A percentile compares a stretch with the other conserved stretches of the same genome.
phyloP scores from a whole-genome alignment of 1,140 invertebrate species.

The Asobara japonica region DNA sequence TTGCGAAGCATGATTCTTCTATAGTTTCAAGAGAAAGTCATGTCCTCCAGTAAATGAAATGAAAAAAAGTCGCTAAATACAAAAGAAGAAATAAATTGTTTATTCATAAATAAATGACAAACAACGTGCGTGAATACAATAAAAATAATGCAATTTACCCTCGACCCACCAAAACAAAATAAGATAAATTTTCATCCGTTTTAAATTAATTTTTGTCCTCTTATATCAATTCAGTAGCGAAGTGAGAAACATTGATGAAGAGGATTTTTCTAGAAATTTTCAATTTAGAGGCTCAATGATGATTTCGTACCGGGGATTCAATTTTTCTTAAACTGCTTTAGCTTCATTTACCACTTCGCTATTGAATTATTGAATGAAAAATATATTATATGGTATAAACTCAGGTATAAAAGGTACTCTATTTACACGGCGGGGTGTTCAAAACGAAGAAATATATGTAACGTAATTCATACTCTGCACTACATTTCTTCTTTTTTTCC shows the following conservation, averaged over 20 bases:
- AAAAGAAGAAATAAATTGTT: slow-evolving; percentile 41
- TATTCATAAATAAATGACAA: slow-evolving; percentile 49
- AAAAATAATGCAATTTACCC: slow-evolving; percentile 39
- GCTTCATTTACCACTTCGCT: no score
- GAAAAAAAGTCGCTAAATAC: neutral
- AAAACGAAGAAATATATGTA: slow-evolving; percentile 14
- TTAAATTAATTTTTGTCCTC: neutral
- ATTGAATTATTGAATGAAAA: slow-evolving; percentile 34
- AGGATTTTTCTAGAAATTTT: no score
- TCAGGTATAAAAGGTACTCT: slow-evolving; percentile 44
- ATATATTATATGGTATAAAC: slow-evolving; percentile 42
- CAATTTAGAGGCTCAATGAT: no score
- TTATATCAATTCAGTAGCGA: no score
- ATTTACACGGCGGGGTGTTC: slow-evolving; percentile 36
- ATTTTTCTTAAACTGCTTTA: no score
- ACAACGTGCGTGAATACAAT: slow-evolving; percentile 43
- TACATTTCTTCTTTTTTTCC: neutral
- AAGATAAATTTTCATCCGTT: slow-evolving; percentile 27
- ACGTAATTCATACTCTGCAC: neutral
- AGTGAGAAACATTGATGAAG: no score
- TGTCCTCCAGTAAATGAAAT: neutral
- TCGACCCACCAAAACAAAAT: slow-evolving; percentile 41
- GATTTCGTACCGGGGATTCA: no score
- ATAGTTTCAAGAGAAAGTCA: neutral
- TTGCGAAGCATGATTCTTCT: neutral